Evolutionary conservation across 2,113 vertebrate genomes (phyloP), one percentile per base, ranked within the genome.

Genomic region (Phoenicopterus ruber): DNA sequence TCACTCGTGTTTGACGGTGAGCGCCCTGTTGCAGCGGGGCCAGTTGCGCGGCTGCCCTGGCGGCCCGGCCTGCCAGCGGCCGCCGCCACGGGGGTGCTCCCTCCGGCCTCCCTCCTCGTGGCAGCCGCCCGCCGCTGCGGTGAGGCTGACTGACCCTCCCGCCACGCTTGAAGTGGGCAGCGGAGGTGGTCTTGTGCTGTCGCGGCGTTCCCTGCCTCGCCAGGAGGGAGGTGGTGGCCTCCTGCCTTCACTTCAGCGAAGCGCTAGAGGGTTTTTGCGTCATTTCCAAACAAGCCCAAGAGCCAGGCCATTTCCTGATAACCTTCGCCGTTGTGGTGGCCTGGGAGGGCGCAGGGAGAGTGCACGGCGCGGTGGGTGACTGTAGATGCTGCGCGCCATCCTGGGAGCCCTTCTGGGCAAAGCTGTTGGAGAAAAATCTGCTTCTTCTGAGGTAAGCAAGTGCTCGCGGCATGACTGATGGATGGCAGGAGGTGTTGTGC

Each of bases 381-480:
- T 13, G 10, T 25, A 42, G 70, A 2, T 59, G 24, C n/a, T 9
- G 3, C 10, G 3, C 1, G 2, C 36, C 12, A 2, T 54, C 42
- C 34, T 2, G 3, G 66, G 19, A 44, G 9, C 13, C 10, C 11
- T 14, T 1, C 0, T 49, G 42, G 40, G 9, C 34, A 66, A 36
- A 10, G 38, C 32, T 17, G 2, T 2, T 38, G 38, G 26, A 55
- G 36, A 36, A 40, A 46, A 6, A 29, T 6, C 13, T 0, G 0
- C 46, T 38, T 47, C 47, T 54, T 36, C 20, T 26, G 28, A 5
- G 49, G 21, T 40, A 13, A 21, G 40, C 0, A 0, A 22, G 46
- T 52, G 34, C 34, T 36, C 1, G 1, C 0, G 0, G 25, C 9
- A 4, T 7, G 11, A 3, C 49, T 11, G 40, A 4, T 0, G 0